phyloP scores from a whole-genome alignment of 2,113 vertebrate species.

The Pampusana beccarii region DNA sequence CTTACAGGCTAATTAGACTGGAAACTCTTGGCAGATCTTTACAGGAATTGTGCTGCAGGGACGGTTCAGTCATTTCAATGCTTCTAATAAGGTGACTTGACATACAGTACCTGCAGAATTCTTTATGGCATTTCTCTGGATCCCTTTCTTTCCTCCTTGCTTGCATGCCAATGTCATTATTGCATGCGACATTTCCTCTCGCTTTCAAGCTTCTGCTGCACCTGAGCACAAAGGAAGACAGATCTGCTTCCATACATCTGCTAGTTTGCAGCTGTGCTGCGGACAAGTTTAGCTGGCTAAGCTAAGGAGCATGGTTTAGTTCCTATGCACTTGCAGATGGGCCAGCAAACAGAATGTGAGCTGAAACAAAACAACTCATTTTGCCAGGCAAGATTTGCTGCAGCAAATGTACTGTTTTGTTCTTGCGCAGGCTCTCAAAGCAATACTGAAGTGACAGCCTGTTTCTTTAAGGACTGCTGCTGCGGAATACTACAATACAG shows the following conservation, averaged over 20 bases:
- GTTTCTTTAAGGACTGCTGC: constrained; percentile 50
- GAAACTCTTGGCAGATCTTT: constrained; percentile 31
- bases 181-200: neutral
- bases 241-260: neutral
- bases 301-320: neutral
- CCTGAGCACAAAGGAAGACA: neutral
- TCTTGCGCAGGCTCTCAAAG: constrained; percentile 11
- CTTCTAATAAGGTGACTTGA: constrained; percentile 1
- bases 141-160: neutral
- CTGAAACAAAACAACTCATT: constrained; percentile 22
- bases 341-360: neutral
- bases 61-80: neutral
- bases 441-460: constrained; percentile 26
- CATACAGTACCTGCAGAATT: neutral
- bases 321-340: neutral
- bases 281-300: neutral
- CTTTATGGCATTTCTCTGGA: neutral
- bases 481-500: constrained; percentile 16
- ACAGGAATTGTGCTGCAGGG: constrained; percentile 7
- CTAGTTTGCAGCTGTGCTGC: neutral
- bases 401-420: constrained; percentile 50
- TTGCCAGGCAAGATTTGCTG: constrained; percentile 10
- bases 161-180: neutral
- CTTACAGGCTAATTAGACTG: constrained; percentile 44
- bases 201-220: neutral